phyloP scores from a whole-genome alignment of 2,888 invertebrate species.

The Lissonota sp. region DNA sequence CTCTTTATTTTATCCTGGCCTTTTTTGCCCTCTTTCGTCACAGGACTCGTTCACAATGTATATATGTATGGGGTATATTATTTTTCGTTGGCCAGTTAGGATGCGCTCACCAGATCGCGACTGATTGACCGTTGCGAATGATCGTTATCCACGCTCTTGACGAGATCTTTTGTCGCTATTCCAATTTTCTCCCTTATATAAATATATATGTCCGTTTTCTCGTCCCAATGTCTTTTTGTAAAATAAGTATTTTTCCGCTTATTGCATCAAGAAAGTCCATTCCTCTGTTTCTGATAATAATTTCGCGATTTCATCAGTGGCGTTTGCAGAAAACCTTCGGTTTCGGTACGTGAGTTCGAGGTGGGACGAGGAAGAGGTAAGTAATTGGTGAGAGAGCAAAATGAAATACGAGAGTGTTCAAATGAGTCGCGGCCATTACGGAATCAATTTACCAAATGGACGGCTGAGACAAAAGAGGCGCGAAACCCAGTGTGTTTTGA shows the following conservation, averaged over 20 bases:
- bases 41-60: constrained; percentile 56
- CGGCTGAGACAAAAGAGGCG: constrained; percentile 46
- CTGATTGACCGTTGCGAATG: constrained; percentile 74
- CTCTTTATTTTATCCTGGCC: constrained; percentile 16
- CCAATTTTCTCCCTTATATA: background rate
- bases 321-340: too few species aligned
- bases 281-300: too few species aligned
- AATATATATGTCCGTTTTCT: too few species aligned
- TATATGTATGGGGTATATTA: constrained; percentile 49
- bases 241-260: too few species aligned
- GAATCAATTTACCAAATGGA: constrained; percentile 78
- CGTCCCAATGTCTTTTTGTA: too few species aligned
- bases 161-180: constrained; percentile 47
- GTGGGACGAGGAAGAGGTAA: too few species aligned
- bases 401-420: background rate
- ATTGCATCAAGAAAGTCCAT: too few species aligned
- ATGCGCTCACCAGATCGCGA: constrained; percentile 64
- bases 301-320: too few species aligned
- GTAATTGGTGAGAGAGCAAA: too few species aligned
- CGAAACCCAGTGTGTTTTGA: constrained; percentile 45
- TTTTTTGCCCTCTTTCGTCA: constrained; percentile 35
- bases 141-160: constrained; percentile 72
- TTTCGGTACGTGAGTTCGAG: too few species aligned
- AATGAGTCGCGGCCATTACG: constrained; percentile 58
- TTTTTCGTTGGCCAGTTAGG: constrained; percentile 49